These are phyloP conservation scores for Cephus runcator DNA, from an alignment of 2,888 invertebrate species.

Conservation along the genomic window DNA sequence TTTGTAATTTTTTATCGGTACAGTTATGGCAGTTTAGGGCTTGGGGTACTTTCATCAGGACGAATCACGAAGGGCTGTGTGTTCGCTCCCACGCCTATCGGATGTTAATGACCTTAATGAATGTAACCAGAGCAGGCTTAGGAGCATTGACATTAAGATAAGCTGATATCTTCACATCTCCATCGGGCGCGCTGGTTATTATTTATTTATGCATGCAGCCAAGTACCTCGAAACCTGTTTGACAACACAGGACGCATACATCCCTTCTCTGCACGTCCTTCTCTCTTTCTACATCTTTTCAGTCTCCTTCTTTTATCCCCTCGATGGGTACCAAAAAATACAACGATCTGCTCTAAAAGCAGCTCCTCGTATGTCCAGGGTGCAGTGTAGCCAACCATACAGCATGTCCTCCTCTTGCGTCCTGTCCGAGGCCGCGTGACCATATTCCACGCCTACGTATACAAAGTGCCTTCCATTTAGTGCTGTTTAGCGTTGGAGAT, in stretches of 20 bases:
- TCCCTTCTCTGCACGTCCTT: conserved; percentile 36
- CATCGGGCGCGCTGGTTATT: conserved; percentile 51
- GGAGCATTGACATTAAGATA: conserved; percentile 57
- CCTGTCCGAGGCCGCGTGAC: neutral
- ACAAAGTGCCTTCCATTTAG: neutral
- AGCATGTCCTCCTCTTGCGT: neutral
- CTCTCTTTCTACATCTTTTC: conserved; percentile 17
- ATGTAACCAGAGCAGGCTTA: conserved; percentile 49
- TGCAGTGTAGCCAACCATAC: neutral
- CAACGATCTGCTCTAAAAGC: neutral
- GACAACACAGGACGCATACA: conserved; percentile 38
- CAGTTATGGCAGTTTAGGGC: neutral
- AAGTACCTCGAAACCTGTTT: conserved; percentile 53
- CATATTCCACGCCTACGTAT: neutral
- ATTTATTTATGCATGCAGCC: conserved; percentile 58
- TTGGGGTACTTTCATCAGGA: neutral
- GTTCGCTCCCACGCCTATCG: conserved; percentile 46
- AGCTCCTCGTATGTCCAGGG: neutral
- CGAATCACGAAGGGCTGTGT: neutral
- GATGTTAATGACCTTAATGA: conserved; percentile 60
- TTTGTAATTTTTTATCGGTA: neutral
- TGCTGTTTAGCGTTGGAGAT: neutral
- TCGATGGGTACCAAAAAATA: neutral
- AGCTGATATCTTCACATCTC: conserved; percentile 52
- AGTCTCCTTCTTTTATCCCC: neutral